A percentile compares a stretch with the other conserved stretches of the same genome.
Evolutionary conservation across 2,113 vertebrate genomes (phyloP).

Genomic region (Irena cyanogastra): DNA sequence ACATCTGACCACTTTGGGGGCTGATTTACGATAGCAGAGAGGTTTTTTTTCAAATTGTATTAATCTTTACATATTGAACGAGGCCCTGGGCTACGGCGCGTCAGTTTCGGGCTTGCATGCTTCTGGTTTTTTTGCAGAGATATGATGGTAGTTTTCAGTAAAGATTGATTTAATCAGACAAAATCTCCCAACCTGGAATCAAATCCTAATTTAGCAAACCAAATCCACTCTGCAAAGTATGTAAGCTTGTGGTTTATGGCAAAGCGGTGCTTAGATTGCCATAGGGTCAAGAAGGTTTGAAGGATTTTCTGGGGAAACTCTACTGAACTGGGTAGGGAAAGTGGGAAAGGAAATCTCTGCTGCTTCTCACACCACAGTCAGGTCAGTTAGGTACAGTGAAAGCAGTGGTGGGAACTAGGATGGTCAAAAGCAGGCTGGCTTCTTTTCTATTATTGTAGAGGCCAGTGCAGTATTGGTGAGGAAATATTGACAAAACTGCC

Average conservation of each 20-base stretch:
- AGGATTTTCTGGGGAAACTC: not conserved
- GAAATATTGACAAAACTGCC: not conserved
- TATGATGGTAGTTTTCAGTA: not conserved
- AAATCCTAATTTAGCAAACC: slow-evolving; percentile 1
- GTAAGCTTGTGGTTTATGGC: not conserved
- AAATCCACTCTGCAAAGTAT: not conserved
- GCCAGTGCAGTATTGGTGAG: not conserved
- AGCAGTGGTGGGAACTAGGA: not conserved
- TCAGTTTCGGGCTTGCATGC: not conserved
- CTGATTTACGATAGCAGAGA: slow-evolving; percentile 23
- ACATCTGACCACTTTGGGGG: slow-evolving; percentile 38
- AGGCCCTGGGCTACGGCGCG: not conserved
- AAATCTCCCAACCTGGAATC: not conserved
- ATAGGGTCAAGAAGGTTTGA: not conserved
- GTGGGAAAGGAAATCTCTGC: not conserved
- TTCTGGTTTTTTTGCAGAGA: not conserved
- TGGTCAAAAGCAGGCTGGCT: not conserved
- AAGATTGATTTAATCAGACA: slow-evolving; percentile 28
- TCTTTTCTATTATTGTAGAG: not conserved
- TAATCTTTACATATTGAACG: slow-evolving; percentile 16
- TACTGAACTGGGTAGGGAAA: not conserved
- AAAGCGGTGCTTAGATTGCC: not conserved
- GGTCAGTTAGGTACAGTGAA: not conserved
- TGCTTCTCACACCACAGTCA: not conserved
- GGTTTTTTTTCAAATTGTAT: not conserved